Evolutionary conservation across 2,888 invertebrate species (phyloP).

Genomic region (Mylabris sibirica): DNA sequence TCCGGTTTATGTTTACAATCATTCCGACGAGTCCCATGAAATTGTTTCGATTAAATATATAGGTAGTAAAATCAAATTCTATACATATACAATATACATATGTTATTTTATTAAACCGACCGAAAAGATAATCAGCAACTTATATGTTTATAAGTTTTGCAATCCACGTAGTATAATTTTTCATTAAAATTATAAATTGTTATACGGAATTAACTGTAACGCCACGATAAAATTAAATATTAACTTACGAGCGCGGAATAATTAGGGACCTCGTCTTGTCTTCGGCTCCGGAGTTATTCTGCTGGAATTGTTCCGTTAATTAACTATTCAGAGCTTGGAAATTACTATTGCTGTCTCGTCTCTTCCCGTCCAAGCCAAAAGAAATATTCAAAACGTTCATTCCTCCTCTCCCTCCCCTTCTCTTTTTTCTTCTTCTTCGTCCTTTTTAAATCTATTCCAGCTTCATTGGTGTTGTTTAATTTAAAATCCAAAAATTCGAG

Average conservation of each 20-base stretch:
- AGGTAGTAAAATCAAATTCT: too few relatives aligned
- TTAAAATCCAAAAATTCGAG: neutral
- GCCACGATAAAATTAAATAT: slow-evolving; percentile 56
- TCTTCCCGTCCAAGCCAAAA: slow-evolving; percentile 8
- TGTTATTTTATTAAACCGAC: too few relatives aligned
- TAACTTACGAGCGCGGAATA: slow-evolving; percentile 56
- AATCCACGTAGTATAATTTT: slow-evolving; percentile 52
- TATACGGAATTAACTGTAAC: slow-evolving; percentile 52
- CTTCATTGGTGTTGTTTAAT: slow-evolving; percentile 1
- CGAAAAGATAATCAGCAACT: neutral
- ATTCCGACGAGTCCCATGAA: neutral
- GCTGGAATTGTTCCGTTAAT: slow-evolving; percentile 55
- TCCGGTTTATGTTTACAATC: slow-evolving; percentile 20
- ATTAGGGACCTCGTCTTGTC: slow-evolving; percentile 50
- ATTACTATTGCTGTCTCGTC: slow-evolving; percentile 38
- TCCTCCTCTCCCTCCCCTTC: too few relatives aligned
- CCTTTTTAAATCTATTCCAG: neutral
- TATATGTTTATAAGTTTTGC: slow-evolving; percentile 16
- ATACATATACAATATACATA: too few relatives aligned
- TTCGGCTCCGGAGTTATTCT: slow-evolving; percentile 51
- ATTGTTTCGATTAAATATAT: too few relatives aligned
- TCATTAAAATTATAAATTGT: slow-evolving; percentile 57
- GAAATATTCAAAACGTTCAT: slow-evolving; percentile 17
- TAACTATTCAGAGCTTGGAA: slow-evolving; percentile 50
- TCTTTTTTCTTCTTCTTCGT: neutral